Base-by-base conservation (phyloP, 2,797 vertebrate genomes). In the Poecile montanus region DNA sequence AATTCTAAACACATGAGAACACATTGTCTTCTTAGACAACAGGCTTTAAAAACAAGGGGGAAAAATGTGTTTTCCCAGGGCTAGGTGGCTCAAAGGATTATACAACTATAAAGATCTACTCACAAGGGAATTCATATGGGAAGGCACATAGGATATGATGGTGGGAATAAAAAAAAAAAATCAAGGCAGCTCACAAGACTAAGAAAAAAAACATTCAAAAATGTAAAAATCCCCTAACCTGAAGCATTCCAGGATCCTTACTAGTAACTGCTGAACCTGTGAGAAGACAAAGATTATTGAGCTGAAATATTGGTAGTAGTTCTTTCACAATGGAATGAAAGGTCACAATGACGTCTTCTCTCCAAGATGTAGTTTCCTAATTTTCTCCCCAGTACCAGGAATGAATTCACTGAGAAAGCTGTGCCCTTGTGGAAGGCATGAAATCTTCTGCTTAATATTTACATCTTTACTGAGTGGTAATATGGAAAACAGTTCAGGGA, bases 391-490 rank as follows among this genome's bases (percentile, higher is more conserved):
- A 15, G 89, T 92, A 88, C 51, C 48, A 66, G 62, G 78, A 96
- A 88, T 54, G 85, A 97, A 96, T 91, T 91, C 88, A 91, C 91
- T 40, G 63, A 88, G 91, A 96, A 96, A 97, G 40, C 48, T 32
- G 10, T 96, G 86, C 95, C 95, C 92, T 95, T 96, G 95, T 87
- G 78, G 93, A 96, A 96, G 91, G 90, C 75, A 27, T 94, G 95
- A 96, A 97, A 97, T 91, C 71, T 94, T 96, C 93, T 81, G 81
- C 85, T 97, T 96, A 93, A 96, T 97, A 96, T 97, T 95, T 97
- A 96, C 97, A 91, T 96, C 94, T 94, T 89, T 83, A 75, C 86
- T 1, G 50, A 70, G 27, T 23, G 1, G 74, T 85, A 95, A 95
- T 96, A 88, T 36, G 29, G 61, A 91, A 93, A 97, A 94, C 70